Percentiles rank a stretch among this genome's conserved stretches.
Evolutionary conservation across 1,140 invertebrate genomes (phyloP).

Genomic region (Drosophila ficusphila): DNA sequence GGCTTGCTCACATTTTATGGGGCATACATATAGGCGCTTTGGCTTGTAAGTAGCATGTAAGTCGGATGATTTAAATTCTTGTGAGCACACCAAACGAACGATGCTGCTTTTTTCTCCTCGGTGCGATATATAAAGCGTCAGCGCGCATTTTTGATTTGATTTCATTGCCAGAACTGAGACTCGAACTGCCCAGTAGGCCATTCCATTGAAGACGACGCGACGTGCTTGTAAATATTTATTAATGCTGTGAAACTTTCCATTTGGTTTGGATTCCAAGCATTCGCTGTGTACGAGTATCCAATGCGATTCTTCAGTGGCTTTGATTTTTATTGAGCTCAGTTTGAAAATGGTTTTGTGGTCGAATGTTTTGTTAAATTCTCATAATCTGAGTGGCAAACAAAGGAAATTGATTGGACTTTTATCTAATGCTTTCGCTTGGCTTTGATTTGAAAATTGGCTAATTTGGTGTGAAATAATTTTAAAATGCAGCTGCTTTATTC

Average conservation of each 20-base stretch:
- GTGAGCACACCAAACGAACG: slow-evolving; percentile 62
- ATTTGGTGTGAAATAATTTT: neutral
- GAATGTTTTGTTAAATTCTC: slow-evolving; percentile 11
- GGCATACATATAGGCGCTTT: slow-evolving; percentile 74
- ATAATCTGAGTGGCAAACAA: neutral
- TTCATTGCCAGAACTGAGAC: slow-evolving; percentile 62
- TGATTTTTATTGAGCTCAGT: slow-evolving; percentile 70
- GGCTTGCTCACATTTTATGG: slow-evolving; percentile 60
- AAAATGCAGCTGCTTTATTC: neutral
- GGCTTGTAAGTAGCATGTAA: slow-evolving; percentile 79
- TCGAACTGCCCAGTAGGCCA: slow-evolving; percentile 40
- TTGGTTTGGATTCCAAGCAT: slow-evolving; percentile 19
- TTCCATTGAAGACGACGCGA: slow-evolving; percentile 58
- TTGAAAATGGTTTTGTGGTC: slow-evolving; percentile 31
- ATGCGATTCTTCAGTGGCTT: slow-evolving; percentile 47
- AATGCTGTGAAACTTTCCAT: slow-evolving; percentile 63
- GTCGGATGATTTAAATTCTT: slow-evolving; percentile 81
- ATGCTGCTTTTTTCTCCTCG: slow-evolving; percentile 10
- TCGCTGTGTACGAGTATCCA: slow-evolving; percentile 24
- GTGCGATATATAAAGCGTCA: slow-evolving; percentile 65
- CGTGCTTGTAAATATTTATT: slow-evolving; percentile 82
- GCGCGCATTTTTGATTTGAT: slow-evolving; percentile 80
- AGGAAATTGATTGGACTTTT: slow-evolving; percentile 5
- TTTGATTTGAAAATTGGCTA: neutral
- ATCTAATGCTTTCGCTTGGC: neutral